A percentile compares a stretch with the other conserved stretches of the same genome.
Evolutionary conservation across 2,113 vertebrate species (phyloP).

Genomic region (Coptodon rendalli): DNA sequence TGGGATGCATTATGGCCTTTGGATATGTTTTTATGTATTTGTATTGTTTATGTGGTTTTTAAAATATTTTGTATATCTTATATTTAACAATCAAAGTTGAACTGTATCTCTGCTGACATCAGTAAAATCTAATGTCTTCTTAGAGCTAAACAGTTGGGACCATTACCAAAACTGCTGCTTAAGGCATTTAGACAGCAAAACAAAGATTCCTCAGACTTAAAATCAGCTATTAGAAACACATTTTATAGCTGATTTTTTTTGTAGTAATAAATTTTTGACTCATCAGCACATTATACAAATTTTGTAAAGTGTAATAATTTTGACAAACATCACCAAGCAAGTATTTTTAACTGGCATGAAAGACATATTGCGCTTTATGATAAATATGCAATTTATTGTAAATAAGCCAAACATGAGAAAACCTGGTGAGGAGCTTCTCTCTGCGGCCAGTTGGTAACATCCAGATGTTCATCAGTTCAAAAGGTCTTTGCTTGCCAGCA

Average conservation of each 20-base stretch:
- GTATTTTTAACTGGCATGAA: background rate
- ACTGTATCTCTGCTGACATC: background rate
- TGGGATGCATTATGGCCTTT: background rate
- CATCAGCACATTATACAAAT: background rate
- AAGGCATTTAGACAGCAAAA: background rate
- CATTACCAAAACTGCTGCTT: background rate
- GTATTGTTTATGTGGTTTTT: background rate
- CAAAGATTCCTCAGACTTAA: background rate
- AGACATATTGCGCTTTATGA: background rate
- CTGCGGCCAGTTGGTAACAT: constrained; percentile 22
- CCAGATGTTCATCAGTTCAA: constrained; percentile 51
- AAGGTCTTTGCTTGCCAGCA: constrained; percentile 33
- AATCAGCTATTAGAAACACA: background rate
- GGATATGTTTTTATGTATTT: background rate
- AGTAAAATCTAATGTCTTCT: background rate
- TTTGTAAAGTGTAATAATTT: background rate
- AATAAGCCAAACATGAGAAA: background rate
- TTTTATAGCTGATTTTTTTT: background rate
- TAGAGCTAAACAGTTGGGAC: background rate
- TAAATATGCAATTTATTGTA: background rate
- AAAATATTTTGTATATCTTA: background rate
- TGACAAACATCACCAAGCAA: background rate
- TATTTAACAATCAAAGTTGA: background rate
- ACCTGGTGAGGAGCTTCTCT: background rate
- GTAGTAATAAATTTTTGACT: background rate